A percentile compares a stretch with the other conserved stretches of the same genome.
phyloP scores from a whole-genome alignment of 1,140 invertebrate species.

The Heliconius hermathena region DNA sequence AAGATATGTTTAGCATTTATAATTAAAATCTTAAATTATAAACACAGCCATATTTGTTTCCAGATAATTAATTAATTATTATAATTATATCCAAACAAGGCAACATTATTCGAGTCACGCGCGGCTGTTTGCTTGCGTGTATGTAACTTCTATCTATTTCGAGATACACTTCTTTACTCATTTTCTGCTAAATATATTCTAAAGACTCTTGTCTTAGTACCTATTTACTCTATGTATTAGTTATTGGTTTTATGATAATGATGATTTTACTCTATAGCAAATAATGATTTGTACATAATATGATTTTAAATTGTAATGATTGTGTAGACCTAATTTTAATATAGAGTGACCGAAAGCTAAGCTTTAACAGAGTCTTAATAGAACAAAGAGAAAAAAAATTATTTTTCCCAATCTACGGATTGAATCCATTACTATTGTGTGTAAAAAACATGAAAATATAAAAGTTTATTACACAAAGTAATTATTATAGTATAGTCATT shows the following conservation, averaged over 20 bases:
- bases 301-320: background rate
- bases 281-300: background rate
- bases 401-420: too few relatives aligned
- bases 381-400: too few relatives aligned
- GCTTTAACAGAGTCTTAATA: too few relatives aligned
- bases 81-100: slow-evolving; percentile 9
- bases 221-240: too few relatives aligned
- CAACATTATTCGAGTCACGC: slow-evolving; percentile 19
- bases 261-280: background rate
- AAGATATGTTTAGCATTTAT: background rate
- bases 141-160: background rate
- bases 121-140: background rate
- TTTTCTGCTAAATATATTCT: slow-evolving; percentile 4
- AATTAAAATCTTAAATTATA: slow-evolving; percentile 11
- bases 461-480: background rate
- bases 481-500: background rate
- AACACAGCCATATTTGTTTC: background rate
- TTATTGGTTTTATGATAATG: too few relatives aligned
- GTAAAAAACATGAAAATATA: too few relatives aligned
- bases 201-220: too few relatives aligned
- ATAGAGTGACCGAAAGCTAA: too few relatives aligned
- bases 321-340: background rate
- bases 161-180: background rate
- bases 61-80: slow-evolving; percentile 1
- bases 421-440: too few relatives aligned